Evolutionary conservation across 2,113 vertebrate genomes (phyloP).

Genomic region (Sinocyclocheilus maitianheensis): DNA sequence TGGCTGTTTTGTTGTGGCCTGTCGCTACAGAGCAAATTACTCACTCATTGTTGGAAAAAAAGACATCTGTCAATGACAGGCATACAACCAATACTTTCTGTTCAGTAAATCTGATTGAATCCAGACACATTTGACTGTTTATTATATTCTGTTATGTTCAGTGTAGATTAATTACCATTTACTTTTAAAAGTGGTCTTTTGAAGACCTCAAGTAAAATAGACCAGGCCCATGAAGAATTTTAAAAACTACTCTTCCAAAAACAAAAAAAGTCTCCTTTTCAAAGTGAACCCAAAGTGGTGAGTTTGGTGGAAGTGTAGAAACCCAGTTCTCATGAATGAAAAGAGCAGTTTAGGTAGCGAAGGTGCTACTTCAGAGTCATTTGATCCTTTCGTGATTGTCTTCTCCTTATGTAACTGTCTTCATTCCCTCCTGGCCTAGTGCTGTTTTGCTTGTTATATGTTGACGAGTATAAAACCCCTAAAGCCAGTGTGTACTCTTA

Average conservation of each 20-base stretch:
- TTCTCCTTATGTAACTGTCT: constrained; percentile 22
- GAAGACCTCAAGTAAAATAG: neutral
- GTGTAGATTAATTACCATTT: neutral
- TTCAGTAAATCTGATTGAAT: constrained; percentile 1
- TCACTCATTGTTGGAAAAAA: neutral
- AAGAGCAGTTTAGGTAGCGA: neutral
- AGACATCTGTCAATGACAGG: neutral
- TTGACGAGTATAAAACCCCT: constrained; percentile 41
- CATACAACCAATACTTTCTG: neutral
- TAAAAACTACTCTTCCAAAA: neutral
- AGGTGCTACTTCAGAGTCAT: neutral
- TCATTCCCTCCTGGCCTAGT: neutral
- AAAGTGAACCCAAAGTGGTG: neutral
- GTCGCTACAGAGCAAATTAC: neutral
- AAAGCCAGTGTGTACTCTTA: constrained; percentile 50
- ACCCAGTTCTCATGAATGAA: neutral
- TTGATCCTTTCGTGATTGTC: neutral
- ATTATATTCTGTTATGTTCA: neutral
- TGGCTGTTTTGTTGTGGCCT: neutral
- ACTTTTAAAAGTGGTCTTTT: neutral
- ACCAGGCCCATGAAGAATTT: neutral
- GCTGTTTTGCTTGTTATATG: constrained; percentile 23
- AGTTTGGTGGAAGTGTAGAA: no score
- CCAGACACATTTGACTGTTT: neutral
- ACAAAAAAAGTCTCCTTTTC: neutral